Evolutionary conservation across 2,888 invertebrate genomes (phyloP).

Genomic region (Drosophila setosimentum): DNA sequence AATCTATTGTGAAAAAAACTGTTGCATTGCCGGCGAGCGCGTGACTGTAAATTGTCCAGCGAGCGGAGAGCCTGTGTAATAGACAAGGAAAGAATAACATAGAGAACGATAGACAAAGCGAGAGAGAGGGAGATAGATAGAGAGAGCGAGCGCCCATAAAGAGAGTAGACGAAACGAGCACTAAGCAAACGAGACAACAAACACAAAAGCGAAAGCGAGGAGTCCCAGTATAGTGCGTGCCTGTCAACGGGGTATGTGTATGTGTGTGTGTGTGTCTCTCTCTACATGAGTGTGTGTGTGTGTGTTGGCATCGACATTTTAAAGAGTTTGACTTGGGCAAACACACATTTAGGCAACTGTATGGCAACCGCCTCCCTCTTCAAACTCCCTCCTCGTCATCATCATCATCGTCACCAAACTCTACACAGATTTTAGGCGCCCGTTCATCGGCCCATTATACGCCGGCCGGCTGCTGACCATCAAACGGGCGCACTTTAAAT

Average conservation of each 20-base stretch:
- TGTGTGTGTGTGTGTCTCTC: slow-evolving; percentile 11
- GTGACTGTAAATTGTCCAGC: slow-evolving; percentile 55
- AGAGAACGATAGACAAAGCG: background rate
- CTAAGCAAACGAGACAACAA: slow-evolving; percentile 67
- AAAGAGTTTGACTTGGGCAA: slow-evolving; percentile 65
- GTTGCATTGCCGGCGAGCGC: slow-evolving; percentile 72
- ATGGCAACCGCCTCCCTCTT: slow-evolving; percentile 29
- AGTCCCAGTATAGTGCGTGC: slow-evolving; percentile 47
- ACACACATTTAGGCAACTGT: slow-evolving; percentile 53
- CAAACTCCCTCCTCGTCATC: slow-evolving; percentile 30
- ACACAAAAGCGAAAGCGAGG: slow-evolving; percentile 79
- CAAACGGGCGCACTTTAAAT: slow-evolving; percentile 73
- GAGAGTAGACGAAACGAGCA: slow-evolving; percentile 37
- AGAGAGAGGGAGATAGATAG: slow-evolving; percentile 5
- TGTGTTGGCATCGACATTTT: slow-evolving; percentile 56
- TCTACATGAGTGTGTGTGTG: slow-evolving; percentile 17
- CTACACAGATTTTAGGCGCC: slow-evolving; percentile 76
- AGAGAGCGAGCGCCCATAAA: slow-evolving; percentile 27
- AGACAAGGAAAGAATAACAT: slow-evolving; percentile 15
- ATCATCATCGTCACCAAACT: slow-evolving; percentile 70
- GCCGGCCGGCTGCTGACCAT: slow-evolving; percentile 43
- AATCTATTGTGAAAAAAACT: slow-evolving; percentile 72
- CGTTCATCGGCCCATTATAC: slow-evolving; percentile 49
- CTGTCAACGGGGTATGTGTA: slow-evolving; percentile 31
- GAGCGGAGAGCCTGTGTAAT: slow-evolving; percentile 26